Evolutionary conservation across 1,140 invertebrate genomes (phyloP).

Genomic region (Phocides pigmalion): DNA sequence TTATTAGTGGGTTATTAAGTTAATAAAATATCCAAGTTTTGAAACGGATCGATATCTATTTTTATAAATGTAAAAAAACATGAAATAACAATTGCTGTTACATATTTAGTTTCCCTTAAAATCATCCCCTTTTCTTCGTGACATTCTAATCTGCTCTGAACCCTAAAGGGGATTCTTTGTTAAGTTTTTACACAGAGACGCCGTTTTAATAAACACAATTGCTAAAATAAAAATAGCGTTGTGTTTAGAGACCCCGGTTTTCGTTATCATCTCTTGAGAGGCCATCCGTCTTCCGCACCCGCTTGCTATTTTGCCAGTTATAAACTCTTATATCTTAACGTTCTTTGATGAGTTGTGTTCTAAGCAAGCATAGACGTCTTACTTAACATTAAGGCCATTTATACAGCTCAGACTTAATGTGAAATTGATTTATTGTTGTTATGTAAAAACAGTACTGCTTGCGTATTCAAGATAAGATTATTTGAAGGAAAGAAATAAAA

Average conservation of each 20-base stretch:
- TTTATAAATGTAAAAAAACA: not conserved
- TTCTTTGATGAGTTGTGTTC: conserved; percentile 37
- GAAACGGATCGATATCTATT: too few relatives aligned
- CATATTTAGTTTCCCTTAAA: not conserved
- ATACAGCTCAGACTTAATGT: conserved; percentile 20
- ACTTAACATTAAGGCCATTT: conserved; percentile 22
- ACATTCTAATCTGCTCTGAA: conserved; percentile 21
- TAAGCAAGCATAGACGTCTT: conserved; percentile 19
- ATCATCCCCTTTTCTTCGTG: not conserved
- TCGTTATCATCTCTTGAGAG: conserved; percentile 43
- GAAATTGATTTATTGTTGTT: conserved; percentile 18
- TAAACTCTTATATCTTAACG: conserved; percentile 40
- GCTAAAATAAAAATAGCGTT: conserved; percentile 34
- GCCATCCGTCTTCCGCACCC: conserved; percentile 41
- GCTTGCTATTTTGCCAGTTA: conserved; percentile 37
- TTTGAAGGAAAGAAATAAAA: too few relatives aligned
- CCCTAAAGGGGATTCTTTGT: conserved; percentile 11
- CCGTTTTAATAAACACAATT: conserved; percentile 31
- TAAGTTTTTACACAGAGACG: not conserved
- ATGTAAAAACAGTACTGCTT: not conserved
- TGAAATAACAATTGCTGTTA: not conserved
- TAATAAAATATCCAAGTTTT: too few relatives aligned
- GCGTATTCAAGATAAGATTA: too few relatives aligned
- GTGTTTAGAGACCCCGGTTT: conserved; percentile 33
- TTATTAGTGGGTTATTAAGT: too few relatives aligned